Evolutionary conservation across 2,797 vertebrate genomes (phyloP), one percentile per base, ranked within the genome.

Genomic region (Ibycter americanus): DNA sequence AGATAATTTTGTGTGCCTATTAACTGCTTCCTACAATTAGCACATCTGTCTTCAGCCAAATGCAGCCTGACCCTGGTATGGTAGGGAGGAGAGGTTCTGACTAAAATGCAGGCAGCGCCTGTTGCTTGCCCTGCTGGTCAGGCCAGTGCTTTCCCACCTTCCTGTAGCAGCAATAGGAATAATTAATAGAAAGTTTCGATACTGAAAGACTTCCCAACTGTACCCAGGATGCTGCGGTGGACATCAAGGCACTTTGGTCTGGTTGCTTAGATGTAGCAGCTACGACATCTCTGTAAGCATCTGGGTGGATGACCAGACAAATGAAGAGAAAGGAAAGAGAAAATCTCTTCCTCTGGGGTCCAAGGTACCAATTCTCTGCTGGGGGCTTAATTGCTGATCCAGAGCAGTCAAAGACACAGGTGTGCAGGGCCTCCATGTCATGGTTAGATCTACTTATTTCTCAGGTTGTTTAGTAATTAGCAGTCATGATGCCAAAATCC

Each of bases 1-100:
- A 95, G 80, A 93, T 94, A 89, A 90, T 86, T 42, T 68, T 87
- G 94, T 89, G 71, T 96, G 56, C 80, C 40, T 91, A 42, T 94
- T 96, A 91, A 83, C 71, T 42, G 29, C 34, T 82, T 85, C 83
- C 68, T 80, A 16, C 62, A 91, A 73, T 89, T 84, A 74, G 58
- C 16, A 13, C 32, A 38, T 56, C 36, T 52, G 77, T 72, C 19
- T 51, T 80, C 71, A 66, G 80, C 71, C 47, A 71, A 94, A 85
- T 36, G 56, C 42, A 79, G 79, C 51, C 52, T 73, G 87, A 72
- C 51, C 68, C 31, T 66, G 47, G 12, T 34, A 18, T 9, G 34
- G 27, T 23, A 17, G 62, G 47, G 83, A 83, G 52, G 51, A 78
- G 31, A 66, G 9, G n/a, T 80, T 88, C 62, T 56, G 38, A 38